Percentiles rank a stretch among this genome's conserved stretches.
These are phyloP conservation scores for Agonopterix alstromeriana DNA, from an alignment of 2,888 invertebrate species.

Conservation along the genomic window DNA sequence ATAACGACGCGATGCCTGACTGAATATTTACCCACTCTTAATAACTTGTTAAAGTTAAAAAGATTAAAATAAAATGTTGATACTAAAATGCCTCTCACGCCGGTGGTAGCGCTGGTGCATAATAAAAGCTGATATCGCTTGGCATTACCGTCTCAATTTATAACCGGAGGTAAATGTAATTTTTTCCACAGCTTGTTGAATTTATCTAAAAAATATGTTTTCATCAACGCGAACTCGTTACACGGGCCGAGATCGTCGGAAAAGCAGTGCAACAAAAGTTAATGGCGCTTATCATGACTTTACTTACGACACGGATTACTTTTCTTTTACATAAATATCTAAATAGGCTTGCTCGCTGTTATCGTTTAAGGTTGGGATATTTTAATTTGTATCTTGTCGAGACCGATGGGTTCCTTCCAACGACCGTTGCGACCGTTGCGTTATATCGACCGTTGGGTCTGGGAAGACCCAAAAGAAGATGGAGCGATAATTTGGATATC, in stretches of 20 bases:
- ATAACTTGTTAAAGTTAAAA: background rate
- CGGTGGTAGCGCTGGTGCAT: constrained; percentile 13
- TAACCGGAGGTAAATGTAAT: constrained; percentile 19
- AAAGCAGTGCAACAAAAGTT: constrained; percentile 2
- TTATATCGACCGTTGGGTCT: no score
- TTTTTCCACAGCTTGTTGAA: constrained; percentile 16
- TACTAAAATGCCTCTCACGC: background rate
- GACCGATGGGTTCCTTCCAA: no score
- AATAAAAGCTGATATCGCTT: constrained; percentile 20
- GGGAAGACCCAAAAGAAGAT: no score
- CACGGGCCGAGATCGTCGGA: constrained; percentile 1
- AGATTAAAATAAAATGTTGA: background rate
- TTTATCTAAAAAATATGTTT: constrained; percentile 19
- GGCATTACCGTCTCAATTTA: constrained; percentile 19
- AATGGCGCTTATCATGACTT: background rate
- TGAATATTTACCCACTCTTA: background rate
- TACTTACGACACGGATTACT: constrained; percentile 1
- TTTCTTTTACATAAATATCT: background rate
- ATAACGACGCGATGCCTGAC: no score
- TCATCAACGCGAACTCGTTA: constrained; percentile 16
- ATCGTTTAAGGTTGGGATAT: no score
- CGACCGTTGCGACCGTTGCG: no score
- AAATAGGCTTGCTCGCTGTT: no score
- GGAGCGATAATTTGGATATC: no score
- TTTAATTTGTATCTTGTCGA: no score